Evolutionary conservation across 2,888 invertebrate species (phyloP).

Genomic region (Acrobasis suavella): DNA sequence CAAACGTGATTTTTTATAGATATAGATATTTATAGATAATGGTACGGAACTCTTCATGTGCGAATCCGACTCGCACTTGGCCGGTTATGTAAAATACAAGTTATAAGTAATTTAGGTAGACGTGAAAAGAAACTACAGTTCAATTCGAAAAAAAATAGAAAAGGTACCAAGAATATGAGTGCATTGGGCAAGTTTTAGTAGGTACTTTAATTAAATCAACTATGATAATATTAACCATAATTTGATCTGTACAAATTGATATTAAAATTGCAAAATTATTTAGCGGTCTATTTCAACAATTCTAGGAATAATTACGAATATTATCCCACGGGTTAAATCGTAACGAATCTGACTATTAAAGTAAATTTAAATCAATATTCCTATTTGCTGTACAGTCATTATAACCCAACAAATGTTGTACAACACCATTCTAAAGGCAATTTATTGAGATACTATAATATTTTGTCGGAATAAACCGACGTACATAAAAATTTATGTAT

Average conservation of each 20-base stretch:
- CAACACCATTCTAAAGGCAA: constrained; percentile 17
- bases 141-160: too few relatives aligned
- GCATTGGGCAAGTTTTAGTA: background rate
- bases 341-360: constrained; percentile 15
- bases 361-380: constrained; percentile 23
- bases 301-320: constrained; percentile 14
- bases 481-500: constrained; percentile 20
- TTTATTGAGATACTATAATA: constrained; percentile 16
- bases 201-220: background rate
- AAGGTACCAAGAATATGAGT: too few relatives aligned
- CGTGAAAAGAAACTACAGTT: too few relatives aligned
- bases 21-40: too few relatives aligned
- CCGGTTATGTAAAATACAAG: too few relatives aligned
- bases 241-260: constrained; percentile 4
- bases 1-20: too few relatives aligned
- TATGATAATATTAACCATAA: background rate
- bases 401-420: constrained; percentile 27
- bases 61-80: too few relatives aligned
- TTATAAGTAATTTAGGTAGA: too few relatives aligned
- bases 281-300: background rate
- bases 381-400: constrained; percentile 24
- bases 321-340: constrained; percentile 19
- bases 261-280: constrained; percentile 17
- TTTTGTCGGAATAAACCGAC: constrained; percentile 15
- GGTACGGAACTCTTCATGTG: too few relatives aligned